phyloP scores from a whole-genome alignment of 2,113 vertebrate genomes.

The Lepidothrix coronata region DNA sequence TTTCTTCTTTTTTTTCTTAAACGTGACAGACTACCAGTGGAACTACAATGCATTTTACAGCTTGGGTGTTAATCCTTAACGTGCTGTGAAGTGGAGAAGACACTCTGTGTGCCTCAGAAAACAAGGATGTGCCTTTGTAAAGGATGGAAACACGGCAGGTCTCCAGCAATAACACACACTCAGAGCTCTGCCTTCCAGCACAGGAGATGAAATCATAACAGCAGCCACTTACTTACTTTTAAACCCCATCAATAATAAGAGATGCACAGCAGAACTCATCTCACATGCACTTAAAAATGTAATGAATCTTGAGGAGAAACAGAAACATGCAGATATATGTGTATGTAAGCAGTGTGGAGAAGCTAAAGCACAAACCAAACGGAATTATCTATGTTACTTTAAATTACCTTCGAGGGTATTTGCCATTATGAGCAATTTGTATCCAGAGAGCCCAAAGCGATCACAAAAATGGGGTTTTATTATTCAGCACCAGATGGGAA shows the following conservation, averaged over 20 bases:
- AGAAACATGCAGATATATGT: not conserved
- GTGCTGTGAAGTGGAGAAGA: not conserved
- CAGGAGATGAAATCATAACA: not conserved
- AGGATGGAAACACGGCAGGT: not conserved
- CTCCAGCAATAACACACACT: accelerated
- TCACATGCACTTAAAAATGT: not conserved
- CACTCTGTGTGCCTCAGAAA: not conserved
- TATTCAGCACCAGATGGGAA: not conserved
- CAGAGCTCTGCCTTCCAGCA: not conserved
- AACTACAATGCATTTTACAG: not conserved
- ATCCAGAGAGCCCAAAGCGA: not conserved
- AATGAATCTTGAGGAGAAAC: not conserved
- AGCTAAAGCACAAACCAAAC: not conserved
- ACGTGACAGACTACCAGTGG: not conserved
- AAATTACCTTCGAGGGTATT: not conserved
- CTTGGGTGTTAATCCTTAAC: not conserved
- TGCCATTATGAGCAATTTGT: not conserved
- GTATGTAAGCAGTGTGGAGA: not conserved
- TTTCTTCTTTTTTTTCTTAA: not conserved
- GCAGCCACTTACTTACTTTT: not conserved
- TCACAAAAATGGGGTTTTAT: too few relatives aligned
- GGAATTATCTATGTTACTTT: not conserved
- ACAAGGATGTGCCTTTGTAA: not conserved
- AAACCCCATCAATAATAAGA: not conserved
- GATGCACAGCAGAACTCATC: not conserved